Base-by-base conservation (phyloP, 64 coral and sea anemone genomes). In the Actinia tenebrosa region DNA sequence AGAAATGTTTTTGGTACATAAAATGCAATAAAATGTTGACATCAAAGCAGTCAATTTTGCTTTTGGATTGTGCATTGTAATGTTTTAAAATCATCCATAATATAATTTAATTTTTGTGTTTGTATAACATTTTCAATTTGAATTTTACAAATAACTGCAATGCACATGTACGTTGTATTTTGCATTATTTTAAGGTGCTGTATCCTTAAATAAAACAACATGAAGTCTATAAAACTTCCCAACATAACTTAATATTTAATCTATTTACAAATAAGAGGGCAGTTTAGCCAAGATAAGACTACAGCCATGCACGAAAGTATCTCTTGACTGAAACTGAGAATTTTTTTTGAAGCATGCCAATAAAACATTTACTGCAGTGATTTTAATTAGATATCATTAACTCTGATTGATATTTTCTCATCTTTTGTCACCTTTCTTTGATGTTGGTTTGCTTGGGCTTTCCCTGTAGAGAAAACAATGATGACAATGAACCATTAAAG, bases 351-450 rank as follows among this genome's bases (percentile, higher is more conserved):
- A n/a, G 2, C 3, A 66, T n/a, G 7, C 63, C 63, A 66, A 66
- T 66, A 66, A 66, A 66, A 10, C 3, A n/a, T 66, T 9, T 14
- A 66, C 30, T 37, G 30, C 3, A 66, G 22, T 66, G n/a, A 66
- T n/a, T 66, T 23, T 23, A n/a, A n/a, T 66, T 23, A 37, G 60
- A 61, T 61, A 50, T 50, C 47, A 50, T 2, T 50, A 50, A 50
- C 47, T 50, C 60, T 19, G 3, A 61, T 61, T 66, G 19, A 22
- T 23, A 66, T 66, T 66, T 44, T 17, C 43, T 88, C 46, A 95
- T 95, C 88, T 95, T 59, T 95, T 95, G 42, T 95, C 94, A 78
- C 90, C 90, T 68, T 89, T 95, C 56, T 95, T 95, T 78, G 87
- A 52, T 10, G 83, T 83, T 66, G 84, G 87, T 77, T 95, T 95